Evolutionary conservation across 2,888 invertebrate genomes (phyloP), one percentile per base, ranked within the genome.

Genomic region (Synergus gifuensis): DNA sequence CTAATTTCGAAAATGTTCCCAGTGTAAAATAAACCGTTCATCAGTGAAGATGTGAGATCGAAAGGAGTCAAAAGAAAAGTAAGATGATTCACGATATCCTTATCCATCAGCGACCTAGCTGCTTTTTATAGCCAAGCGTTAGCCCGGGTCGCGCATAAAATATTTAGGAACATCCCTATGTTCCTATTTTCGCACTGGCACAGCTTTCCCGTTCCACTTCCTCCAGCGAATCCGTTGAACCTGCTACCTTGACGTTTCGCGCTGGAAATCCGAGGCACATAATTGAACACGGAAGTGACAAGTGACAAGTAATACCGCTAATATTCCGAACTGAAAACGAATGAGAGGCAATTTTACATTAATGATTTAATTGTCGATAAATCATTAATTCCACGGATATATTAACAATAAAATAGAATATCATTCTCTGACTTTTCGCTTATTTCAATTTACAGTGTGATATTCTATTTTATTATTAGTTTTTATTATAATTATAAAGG

Each of bases 131-230:
- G 49, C 46, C 44, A 73, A 73, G 73, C 73, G 73, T 73, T 14
- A 14, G 42, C 49, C 73, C 73, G 73, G 54, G 49, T 73, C 54
- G 36, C 11, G 36, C 9, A 73, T 73, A 73, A 73, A 73, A 73
- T 73, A 73, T 73, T 73, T 54, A 73, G 73, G 36, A 67, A 69
- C 16, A 49, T 46, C 67, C 67, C 46, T 49, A n/a, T 16, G 54
- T 54, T 36, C 73, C 73, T 54, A 73, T 73, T 73, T 54, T 73
- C n/a, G 73, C 73, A 54, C 73, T 73, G 54, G 36, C 36, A 54
- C 73, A 73, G 54, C 73, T 73, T 73, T 73, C 73, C 73, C 54
- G 36, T 73, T 73, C 73, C 73, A 73, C 40, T 73, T 73, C 73
- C 73, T 73, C 73, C 49, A 49, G 54, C 49, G 73, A 54, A 73